Conservation (phyloP, 2,888 invertebrate genomes). For the Erebia ligea region DNA sequence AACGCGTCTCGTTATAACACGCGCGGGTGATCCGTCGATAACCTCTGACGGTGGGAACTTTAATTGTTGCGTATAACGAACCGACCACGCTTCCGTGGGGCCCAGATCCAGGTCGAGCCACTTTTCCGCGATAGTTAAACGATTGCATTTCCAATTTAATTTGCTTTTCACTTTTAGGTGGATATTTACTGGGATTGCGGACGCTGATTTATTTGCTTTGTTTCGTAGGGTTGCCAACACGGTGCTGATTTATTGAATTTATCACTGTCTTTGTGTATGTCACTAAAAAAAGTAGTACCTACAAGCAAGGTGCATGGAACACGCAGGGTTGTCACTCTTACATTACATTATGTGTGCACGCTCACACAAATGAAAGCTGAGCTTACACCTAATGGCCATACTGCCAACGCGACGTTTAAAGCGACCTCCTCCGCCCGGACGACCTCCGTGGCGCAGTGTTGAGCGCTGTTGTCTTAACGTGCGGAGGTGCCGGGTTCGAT, state of each 20-base stretch:
- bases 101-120: constrained; percentile 30
- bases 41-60: constrained; percentile 33
- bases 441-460: no score
- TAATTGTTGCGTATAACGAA: constrained; percentile 42
- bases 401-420: no score
- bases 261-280: no score
- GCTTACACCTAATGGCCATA: no score
- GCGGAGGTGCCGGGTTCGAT: no score
- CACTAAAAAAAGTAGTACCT: no score
- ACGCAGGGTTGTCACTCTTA: no score
- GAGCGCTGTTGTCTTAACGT: no score
- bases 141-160: constrained; percentile 36
- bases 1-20: constrained; percentile 39
- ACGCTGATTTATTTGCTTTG: constrained; percentile 22
- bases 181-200: constrained; percentile 26
- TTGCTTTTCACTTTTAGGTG: constrained; percentile 39
- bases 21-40: constrained; percentile 33
- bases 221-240: constrained; percentile 14
- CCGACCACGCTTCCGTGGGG: constrained; percentile 37
- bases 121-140: constrained; percentile 30
- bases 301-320: no score
- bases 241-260: neutral
- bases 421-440: no score
- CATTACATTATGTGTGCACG: no score
- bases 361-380: no score